Conservation (phyloP, 2,888 invertebrate genomes). For the Abrostola tripartita region DNA sequence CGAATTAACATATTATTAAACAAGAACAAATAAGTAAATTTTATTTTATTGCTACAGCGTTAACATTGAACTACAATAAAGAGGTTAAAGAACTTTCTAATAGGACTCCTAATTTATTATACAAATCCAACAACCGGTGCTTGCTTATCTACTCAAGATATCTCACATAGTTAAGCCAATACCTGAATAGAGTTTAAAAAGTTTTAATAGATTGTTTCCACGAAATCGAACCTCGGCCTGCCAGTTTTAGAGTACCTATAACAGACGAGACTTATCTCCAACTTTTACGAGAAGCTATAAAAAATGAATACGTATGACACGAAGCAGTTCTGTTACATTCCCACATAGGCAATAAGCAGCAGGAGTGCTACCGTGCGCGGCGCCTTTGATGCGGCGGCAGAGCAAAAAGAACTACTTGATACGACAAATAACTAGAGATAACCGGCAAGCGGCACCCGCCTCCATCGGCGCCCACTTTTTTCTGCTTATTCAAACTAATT, state of each 20-base stretch:
- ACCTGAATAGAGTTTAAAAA: conserved; percentile 60
- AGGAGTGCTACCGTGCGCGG: conserved; percentile 82
- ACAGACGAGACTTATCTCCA: conserved; percentile 56
- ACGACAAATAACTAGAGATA: conserved; percentile 87
- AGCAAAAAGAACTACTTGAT: conserved; percentile 80
- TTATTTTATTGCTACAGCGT: conserved; percentile 16
- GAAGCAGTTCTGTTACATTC: conserved; percentile 71
- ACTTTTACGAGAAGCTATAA: conserved; percentile 74
- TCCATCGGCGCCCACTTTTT: conserved; percentile 79
- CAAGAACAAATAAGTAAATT: conserved; percentile 21
- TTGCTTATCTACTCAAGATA: conserved; percentile 52
- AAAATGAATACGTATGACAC: conserved; percentile 70
- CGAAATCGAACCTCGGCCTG: conserved; percentile 64
- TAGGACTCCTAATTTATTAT: conserved; percentile 45
- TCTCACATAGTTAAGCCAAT: conserved; percentile 55
- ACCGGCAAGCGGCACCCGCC: conserved; percentile 71
- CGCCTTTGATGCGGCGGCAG: conserved; percentile 76
- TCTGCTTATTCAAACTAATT: conserved; percentile 75
- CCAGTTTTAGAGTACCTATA: conserved; percentile 55
- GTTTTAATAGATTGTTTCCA: conserved; percentile 70
- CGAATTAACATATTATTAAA: conserved; percentile 25
- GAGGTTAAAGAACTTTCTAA: conserved; percentile 52
- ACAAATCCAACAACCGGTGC: conserved; percentile 51
- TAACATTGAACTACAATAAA: conserved; percentile 25
- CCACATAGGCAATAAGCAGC: conserved; percentile 71